Percentiles rank a stretch among this genome's conserved stretches.
phyloP scores from a whole-genome alignment of 2,888 invertebrate genomes.

The Ochropleura leucogaster region DNA sequence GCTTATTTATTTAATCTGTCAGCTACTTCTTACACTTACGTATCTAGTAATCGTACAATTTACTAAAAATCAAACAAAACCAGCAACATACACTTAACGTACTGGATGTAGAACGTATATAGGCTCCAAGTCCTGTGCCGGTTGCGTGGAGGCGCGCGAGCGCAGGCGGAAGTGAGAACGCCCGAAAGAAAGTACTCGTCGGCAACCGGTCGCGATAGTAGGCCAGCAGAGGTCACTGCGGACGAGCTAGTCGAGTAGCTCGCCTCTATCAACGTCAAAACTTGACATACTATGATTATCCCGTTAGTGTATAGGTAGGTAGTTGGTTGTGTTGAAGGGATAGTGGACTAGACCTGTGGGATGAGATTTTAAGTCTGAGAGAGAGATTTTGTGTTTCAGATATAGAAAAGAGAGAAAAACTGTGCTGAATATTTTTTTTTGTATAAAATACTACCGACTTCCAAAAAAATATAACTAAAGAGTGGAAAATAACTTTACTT shows the following conservation, averaged over 20 bases:
- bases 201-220: constrained; percentile 87
- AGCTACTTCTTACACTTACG: not conserved
- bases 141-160: constrained; percentile 87
- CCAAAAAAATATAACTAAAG: no score
- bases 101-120: constrained; percentile 66
- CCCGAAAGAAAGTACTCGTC: constrained; percentile 87
- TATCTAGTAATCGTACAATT: not conserved
- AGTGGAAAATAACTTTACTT: no score
- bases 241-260: constrained; percentile 56
- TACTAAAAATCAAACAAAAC: not conserved
- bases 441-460: no score
- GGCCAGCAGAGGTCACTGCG: constrained; percentile 78
- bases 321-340: not conserved
- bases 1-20: not conserved
- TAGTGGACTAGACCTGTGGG: not conserved
- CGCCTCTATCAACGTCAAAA: constrained; percentile 65
- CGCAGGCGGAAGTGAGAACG: constrained; percentile 88
- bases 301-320: constrained; percentile 56
- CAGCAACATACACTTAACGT: constrained; percentile 10
- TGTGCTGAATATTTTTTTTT: no score
- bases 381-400: not conserved
- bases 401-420: not conserved
- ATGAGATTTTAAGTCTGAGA: not conserved
- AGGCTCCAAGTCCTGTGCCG: constrained; percentile 80
- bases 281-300: constrained; percentile 64